Base-by-base conservation (phyloP, 2,888 invertebrate genomes). In the Heteromyza rotundicornis region DNA sequence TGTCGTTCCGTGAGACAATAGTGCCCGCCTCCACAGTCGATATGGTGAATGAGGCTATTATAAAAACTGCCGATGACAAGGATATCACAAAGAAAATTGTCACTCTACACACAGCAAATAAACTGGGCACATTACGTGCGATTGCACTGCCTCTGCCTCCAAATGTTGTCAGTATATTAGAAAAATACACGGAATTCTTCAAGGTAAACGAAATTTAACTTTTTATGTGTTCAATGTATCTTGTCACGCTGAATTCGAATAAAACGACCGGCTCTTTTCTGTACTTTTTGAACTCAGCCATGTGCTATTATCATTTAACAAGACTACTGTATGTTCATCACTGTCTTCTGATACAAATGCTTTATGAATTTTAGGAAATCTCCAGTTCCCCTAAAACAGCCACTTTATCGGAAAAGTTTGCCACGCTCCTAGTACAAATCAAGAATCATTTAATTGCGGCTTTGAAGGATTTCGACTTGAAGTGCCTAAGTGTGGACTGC, bases 1-100 rank as follows among this genome's bases (percentile, higher is more conserved):
- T 99, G 1, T 94, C 98, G 5, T 95, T 98, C 77, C 87, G 94
- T 69, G 99, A 99, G 84, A 99, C 98, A 0, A 88, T 99, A 57
- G 87, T 96, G 0, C 87, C 88, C 16, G 90, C 90, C 17, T 93
- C 92, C 0, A 92, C 88, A 75, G 83, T 90, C 2, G 95, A 92
- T 79, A 93, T 92, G 92, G 91, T 93, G 0, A 93, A 92, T 78
- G 95, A 94, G 86, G 87, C 88, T 52, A 94, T 95, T 59, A 89
- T 90, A 36, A 86, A 87, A 10, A 88, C 88, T 5, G 78, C 78
- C 5, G 77, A 72, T 67, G 78, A 77, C 50, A 84, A 85, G 50
- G 82, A 83, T 52, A 83, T 84, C 49, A 85, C 81, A 62, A 86
- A 87, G 51, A 87, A 87, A 67, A 81, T 86, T 2, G 85, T 89